phyloP scores from a whole-genome alignment of 1,140 invertebrate species.

The Drosophila arawakana region DNA sequence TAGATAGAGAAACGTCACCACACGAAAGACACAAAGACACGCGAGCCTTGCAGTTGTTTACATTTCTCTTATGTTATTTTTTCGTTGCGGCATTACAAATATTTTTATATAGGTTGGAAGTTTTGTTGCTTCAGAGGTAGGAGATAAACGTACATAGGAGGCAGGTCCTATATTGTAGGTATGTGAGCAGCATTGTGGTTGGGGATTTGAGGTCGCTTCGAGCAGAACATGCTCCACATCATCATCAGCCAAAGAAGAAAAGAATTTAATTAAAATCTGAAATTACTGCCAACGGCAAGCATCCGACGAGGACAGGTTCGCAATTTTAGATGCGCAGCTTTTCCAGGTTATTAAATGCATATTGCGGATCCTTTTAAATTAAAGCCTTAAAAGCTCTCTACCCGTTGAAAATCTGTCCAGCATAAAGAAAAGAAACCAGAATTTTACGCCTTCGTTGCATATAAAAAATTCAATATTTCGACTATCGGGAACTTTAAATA shows the following conservation, averaged over 20 bases:
- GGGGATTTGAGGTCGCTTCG: conserved; percentile 20
- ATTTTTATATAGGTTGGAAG: conserved; percentile 36
- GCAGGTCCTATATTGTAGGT: conserved; percentile 3
- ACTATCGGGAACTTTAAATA: conserved; percentile 31
- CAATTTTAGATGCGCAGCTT: conserved; percentile 62
- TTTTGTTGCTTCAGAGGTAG: not conserved
- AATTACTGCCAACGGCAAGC: conserved; percentile 71
- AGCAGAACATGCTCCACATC: conserved; percentile 32
- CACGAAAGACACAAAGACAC: conserved; percentile 20
- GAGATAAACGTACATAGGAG: not conserved
- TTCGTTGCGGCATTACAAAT: conserved; percentile 46
- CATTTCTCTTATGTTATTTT: conserved; percentile 43
- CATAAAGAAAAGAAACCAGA: not conserved
- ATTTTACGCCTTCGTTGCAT: conserved; percentile 47
- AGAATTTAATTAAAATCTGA: conserved; percentile 81
- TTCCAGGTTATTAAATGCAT: conserved; percentile 46
- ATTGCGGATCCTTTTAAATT: conserved; percentile 33
- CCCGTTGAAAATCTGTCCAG: conserved; percentile 2
- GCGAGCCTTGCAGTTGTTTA: conserved; percentile 36
- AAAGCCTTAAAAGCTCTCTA: conserved; percentile 33
- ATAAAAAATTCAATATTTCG: conserved; percentile 54
- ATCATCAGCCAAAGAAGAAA: conserved; percentile 59
- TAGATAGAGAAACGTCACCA: not conserved
- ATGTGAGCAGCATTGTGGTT: conserved; percentile 20
- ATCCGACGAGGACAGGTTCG: conserved; percentile 48